phyloP scores from a whole-genome alignment of 2,113 vertebrate genomes.

The Myotis yumanensis region DNA sequence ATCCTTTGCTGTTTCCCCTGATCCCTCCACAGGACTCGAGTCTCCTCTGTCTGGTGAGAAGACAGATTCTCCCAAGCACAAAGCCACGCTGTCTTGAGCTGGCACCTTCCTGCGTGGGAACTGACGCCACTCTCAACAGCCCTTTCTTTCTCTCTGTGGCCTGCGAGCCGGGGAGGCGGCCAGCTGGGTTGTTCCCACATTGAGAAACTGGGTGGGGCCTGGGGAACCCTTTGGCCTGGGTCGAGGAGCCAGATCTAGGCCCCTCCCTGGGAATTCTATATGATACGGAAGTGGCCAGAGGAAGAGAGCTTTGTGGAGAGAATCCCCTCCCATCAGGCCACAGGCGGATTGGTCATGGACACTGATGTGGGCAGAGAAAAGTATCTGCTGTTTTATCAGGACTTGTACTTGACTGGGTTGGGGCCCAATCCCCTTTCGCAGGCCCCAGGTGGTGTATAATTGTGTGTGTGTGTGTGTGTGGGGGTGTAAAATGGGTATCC shows the following conservation, averaged over 20 bases:
- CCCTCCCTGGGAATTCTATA: slow-evolving; percentile 48
- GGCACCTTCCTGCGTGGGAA: slow-evolving; percentile 67
- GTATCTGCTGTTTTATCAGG: not conserved
- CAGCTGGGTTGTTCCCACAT: slow-evolving; percentile 60
- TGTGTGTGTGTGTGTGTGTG: too few species aligned
- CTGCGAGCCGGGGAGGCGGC: slow-evolving; percentile 34
- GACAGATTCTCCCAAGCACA: slow-evolving; percentile 50
- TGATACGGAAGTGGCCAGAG: slow-evolving; percentile 8
- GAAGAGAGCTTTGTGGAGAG: slow-evolving; percentile 63
- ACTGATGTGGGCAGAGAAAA: not conserved
- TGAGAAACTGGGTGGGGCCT: slow-evolving; percentile 66
- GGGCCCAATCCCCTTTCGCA: not conserved
- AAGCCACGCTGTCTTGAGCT: slow-evolving; percentile 59
- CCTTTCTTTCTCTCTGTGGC: slow-evolving; percentile 48
- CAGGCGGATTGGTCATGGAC: not conserved
- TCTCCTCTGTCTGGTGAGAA: slow-evolving; percentile 13
- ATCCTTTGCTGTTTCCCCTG: not conserved
- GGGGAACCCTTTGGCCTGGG: slow-evolving; percentile 24
- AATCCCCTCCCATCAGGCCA: not conserved
- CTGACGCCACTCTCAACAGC: slow-evolving; percentile 52
- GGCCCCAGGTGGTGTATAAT: not conserved
- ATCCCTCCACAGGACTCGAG: not conserved
- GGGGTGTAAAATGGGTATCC: not conserved
- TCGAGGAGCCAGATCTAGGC: slow-evolving; percentile 40
- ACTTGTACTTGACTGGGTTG: not conserved